Evolutionary conservation across 2,797 vertebrate genomes (phyloP).

Genomic region (Oryzias sinensis): DNA sequence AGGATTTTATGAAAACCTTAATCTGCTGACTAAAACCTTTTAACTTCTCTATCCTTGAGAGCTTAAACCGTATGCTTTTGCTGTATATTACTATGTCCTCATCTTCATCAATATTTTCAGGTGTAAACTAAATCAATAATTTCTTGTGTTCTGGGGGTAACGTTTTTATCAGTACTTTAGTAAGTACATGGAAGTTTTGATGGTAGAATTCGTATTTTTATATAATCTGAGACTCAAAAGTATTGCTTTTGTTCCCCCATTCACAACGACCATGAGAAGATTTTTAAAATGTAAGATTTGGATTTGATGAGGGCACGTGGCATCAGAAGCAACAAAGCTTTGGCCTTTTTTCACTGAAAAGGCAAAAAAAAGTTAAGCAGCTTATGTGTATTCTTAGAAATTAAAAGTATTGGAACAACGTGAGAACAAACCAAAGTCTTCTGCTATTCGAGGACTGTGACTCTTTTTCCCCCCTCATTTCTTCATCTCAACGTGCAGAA

Average conservation of each 20-base stretch:
- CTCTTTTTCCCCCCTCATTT: conserved; percentile 25
- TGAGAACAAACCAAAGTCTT: conserved; percentile 24
- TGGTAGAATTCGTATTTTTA: not conserved
- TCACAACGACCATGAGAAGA: conserved; percentile 14
- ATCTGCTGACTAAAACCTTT: no score
- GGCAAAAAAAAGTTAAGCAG: conserved; percentile 66
- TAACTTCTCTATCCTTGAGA: no score
- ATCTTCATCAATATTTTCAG: no score
- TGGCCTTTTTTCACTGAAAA: conserved; percentile 55
- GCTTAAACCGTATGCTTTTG: no score
- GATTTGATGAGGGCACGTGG: conserved; percentile 38
- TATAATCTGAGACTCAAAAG: conserved; percentile 2
- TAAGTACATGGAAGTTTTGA: not conserved
- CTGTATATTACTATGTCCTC: no score
- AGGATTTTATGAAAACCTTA: no score
- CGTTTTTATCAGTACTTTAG: no score
- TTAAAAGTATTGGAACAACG: conserved; percentile 65
- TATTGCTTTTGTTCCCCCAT: conserved; percentile 9
- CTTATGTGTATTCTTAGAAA: conserved; percentile 66
- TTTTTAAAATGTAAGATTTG: conserved; percentile 35
- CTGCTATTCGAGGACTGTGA: conserved; percentile 10
- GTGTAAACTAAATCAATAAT: no score
- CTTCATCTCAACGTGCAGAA: conserved; percentile 23
- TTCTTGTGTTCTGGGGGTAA: no score
- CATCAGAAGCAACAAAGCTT: conserved; percentile 57